Percentiles rank a stretch among this genome's conserved stretches.
phyloP scores from a whole-genome alignment of 1,140 invertebrate genomes.

The Procambarus virginalis region DNA sequence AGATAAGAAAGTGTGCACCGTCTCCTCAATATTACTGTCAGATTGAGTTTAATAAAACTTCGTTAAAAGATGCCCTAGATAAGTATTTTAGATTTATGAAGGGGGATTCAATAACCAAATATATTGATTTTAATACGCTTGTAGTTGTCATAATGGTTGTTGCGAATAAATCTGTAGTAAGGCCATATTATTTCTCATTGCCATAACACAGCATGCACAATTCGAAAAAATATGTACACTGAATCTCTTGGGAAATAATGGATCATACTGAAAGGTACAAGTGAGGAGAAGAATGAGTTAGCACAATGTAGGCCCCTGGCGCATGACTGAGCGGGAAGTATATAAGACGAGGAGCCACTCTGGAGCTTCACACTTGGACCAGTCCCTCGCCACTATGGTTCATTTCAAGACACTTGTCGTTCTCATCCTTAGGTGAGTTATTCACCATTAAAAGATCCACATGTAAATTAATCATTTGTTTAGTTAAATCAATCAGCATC shows the following conservation, averaged over 20 bases:
- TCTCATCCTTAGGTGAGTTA: not conserved
- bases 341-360: not conserved
- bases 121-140: too few relatives aligned
- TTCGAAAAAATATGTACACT: not conserved
- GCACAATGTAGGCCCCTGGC: not conserved
- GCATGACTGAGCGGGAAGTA: slow-evolving; percentile 1
- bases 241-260: not conserved
- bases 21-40: too few relatives aligned
- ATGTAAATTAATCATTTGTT: not conserved
- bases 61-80: too few relatives aligned
- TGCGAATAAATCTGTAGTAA: too few relatives aligned
- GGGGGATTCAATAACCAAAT: too few relatives aligned
- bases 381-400: not conserved
- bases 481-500: not conserved
- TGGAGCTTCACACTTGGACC: not conserved
- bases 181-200: too few relatives aligned
- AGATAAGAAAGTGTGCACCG: too few relatives aligned
- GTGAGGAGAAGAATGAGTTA: not conserved
- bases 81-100: too few relatives aligned
- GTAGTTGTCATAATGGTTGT: too few relatives aligned
- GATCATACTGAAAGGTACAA: not conserved
- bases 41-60: too few relatives aligned
- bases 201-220: too few relatives aligned
- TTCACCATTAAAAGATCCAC: not conserved
- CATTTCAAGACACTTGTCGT: not conserved